phyloP scores from a whole-genome alignment of 1,140 invertebrate species.

The Apolygus lucorum region DNA sequence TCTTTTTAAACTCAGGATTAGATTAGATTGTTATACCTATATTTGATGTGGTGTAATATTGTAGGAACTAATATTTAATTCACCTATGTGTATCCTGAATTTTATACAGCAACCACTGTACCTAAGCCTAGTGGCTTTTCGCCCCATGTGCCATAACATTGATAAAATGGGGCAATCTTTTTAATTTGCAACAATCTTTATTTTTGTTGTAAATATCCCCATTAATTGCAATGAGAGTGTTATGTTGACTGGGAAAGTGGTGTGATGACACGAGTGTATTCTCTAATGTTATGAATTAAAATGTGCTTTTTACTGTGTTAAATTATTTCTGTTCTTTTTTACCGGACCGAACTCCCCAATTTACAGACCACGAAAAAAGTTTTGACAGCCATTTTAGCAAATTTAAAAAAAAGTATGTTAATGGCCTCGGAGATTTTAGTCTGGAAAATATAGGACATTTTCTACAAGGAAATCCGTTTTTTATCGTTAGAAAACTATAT shows the following conservation, averaged over 20 bases:
- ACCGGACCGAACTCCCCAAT: too few species aligned
- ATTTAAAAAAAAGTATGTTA: too few species aligned
- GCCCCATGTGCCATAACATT: constrained; percentile 11
- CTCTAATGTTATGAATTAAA: not conserved
- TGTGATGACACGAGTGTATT: constrained; percentile 2
- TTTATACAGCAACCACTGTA: not conserved
- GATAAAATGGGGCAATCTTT: not conserved
- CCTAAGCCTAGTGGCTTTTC: not conserved
- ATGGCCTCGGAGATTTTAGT: too few species aligned
- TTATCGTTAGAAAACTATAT: too few species aligned
- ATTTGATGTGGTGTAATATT: not conserved
- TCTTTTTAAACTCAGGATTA: not conserved
- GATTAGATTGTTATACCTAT: not conserved
- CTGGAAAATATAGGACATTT: too few species aligned
- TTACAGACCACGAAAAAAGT: too few species aligned
- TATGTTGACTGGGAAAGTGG: not conserved
- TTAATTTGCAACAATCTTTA: not conserved
- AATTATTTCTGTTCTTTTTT: too few species aligned
- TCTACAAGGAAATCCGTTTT: too few species aligned
- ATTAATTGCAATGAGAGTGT: not conserved
- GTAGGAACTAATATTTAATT: not conserved
- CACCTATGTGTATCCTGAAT: constrained; percentile 2
- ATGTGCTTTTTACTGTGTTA: constrained; percentile 9
- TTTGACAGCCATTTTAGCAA: too few species aligned
- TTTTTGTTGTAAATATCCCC: constrained; percentile 5